phyloP scores from a whole-genome alignment of 2,797 vertebrate genomes.

The Dallia pectoralis region DNA sequence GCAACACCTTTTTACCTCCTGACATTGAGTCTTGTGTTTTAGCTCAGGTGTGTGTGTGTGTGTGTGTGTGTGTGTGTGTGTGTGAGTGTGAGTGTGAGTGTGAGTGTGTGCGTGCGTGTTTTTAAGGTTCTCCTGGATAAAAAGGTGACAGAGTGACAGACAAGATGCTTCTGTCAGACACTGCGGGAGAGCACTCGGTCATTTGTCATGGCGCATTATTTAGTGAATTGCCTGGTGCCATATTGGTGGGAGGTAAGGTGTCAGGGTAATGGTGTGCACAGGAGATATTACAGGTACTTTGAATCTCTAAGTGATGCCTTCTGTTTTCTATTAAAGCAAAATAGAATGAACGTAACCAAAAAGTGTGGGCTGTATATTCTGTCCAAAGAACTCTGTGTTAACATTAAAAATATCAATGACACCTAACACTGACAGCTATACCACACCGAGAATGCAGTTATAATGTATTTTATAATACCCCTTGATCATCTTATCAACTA shows the following conservation, averaged over 20 bases:
- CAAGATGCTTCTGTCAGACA: constrained; percentile 54
- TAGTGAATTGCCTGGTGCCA: not conserved
- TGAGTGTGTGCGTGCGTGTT: not conserved
- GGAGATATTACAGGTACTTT: constrained; percentile 8
- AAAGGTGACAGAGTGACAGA: constrained; percentile 57
- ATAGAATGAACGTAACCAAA: not conserved
- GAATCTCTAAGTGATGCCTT: too few species aligned
- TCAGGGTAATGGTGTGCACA: constrained; percentile 10
- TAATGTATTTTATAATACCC: not conserved
- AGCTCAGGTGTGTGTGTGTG: not conserved
- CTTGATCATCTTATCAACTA: not conserved
- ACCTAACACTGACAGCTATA: not conserved
- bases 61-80: constrained; percentile 17
- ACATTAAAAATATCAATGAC: not conserved
- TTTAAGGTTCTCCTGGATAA: constrained; percentile 56
- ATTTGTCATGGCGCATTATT: constrained; percentile 14
- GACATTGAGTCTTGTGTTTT: constrained; percentile 61
- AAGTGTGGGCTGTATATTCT: not conserved
- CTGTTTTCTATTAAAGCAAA: not conserved
- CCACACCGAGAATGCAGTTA: not conserved
- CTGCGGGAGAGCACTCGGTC: constrained; percentile 16
- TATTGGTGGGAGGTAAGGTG: constrained; percentile 10
- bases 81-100: not conserved
- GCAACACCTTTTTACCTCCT: constrained; percentile 53
- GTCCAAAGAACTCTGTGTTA: not conserved